Base-by-base conservation (phyloP, 2,113 vertebrate genomes). In the Ageneiosus marmoratus region DNA sequence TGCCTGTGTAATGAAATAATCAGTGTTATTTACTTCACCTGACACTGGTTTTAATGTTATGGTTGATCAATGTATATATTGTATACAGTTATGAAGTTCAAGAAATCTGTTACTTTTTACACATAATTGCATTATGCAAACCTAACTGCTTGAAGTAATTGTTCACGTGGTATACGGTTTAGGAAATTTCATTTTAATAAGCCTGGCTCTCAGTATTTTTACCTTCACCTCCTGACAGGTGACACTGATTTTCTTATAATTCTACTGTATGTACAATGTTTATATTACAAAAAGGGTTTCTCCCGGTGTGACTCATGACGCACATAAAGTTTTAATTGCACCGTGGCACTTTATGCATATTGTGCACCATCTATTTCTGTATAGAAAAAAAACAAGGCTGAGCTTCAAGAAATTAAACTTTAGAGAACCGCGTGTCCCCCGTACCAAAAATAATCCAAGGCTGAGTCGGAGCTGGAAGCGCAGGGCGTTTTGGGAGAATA, bases 391-490 rank as follows among this genome's bases (percentile, higher is more conserved):
- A 82, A 50, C 13, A 27, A 50, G 46, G 27, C 72, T 51, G 27
- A 51, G 8, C 51, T 74, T 74, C 51, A 53, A 76, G 22, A 55
- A 34, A 34, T 55, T 50, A 55, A 76, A 76, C 50, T 56, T 75
- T 56, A 62, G 58, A 86, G 65, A 80, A 83, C 81, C 77, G 85
- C 51, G 77, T 83, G 85, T 86, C 85, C 83, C 62, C 80, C 70
- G 44, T 51, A 70, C 80, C 73, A 69, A 87, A 84, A 87, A 87
- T 87, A 87, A 81, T 72, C 81, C 77, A 70, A 85, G 83, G 86
- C 79, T 75, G 70, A 77, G 80, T 77, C 77, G 80, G 83, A 82
- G 81, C 80, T 87, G 83, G 77, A 87, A 82, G 86, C 83, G 80
- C 48, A 76, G 58, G 81, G 62, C 63, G 60, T 80, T 85, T 63